phyloP scores from a whole-genome alignment of 2,113 vertebrate genomes.

The Gobiocypris rarus region DNA sequence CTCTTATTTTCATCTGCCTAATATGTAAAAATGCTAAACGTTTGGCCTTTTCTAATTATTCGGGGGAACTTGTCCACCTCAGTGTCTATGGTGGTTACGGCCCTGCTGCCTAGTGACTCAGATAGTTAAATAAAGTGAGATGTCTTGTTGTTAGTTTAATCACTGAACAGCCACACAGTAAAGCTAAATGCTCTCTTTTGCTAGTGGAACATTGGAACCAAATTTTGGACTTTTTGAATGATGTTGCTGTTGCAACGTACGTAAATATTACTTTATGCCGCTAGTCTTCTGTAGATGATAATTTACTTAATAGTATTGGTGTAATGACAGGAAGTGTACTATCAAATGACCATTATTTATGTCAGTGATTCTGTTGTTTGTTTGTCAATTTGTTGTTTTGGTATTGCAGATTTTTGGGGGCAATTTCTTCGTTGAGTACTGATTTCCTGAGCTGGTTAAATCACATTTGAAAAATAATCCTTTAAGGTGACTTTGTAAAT shows the following conservation, averaged over 20 bases:
- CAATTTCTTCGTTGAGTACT: slow-evolving; percentile 43
- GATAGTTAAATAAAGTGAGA: background rate
- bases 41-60: too few relatives aligned
- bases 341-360: slow-evolving; percentile 51
- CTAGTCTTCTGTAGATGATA: background rate
- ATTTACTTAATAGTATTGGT: slow-evolving; percentile 10
- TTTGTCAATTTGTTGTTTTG: slow-evolving; percentile 5
- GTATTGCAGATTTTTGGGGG: slow-evolving; percentile 44
- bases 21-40: too few relatives aligned
- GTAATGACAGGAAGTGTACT: background rate
- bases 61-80: too few relatives aligned
- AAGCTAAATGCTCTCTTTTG: background rate
- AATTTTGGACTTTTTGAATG: slow-evolving; percentile 11
- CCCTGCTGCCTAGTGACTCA: background rate
- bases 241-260: slow-evolving; percentile 62
- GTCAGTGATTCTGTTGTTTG: slow-evolving; percentile 30
- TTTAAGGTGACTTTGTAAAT: slow-evolving; percentile 66
- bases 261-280: slow-evolving; percentile 64
- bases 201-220: background rate
- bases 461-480: slow-evolving; percentile 41
- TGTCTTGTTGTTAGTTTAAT: background rate
- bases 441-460: slow-evolving; percentile 53
- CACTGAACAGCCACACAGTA: background rate
- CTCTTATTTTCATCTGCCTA: too few relatives aligned
- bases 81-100: too few relatives aligned